Evolutionary conservation across 1,140 invertebrate genomes (phyloP), one percentile per base, ranked within the genome.

Genomic region (Phocides pigmalion): DNA sequence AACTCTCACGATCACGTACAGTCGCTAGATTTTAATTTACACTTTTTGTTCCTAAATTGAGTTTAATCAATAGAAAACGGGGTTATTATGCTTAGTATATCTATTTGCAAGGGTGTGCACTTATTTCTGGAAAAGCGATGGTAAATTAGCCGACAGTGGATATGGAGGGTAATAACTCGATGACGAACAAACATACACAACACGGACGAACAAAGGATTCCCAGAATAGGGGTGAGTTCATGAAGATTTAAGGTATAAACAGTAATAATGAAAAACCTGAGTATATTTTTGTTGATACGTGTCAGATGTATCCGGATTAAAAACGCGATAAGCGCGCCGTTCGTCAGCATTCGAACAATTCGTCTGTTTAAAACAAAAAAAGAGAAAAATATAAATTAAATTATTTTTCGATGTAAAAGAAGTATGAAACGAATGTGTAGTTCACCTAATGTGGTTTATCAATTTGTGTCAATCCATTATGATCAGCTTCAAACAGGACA

Each of bases 291-390:
- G 76, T 73, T 65, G 69, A 51, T 62, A 77, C 68, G 64, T 74
- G 77, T 79, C 53, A 66, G 71, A 65, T 72, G 79, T 75, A 56
- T 75, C 84, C 82, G 72, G 72, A 63, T 72, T 83, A 84, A 71
- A 77, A 76, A 75, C 66, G 70, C 54, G 64, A 65, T 65, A 68
- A 62, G 44, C 15, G 16, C 50, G 35, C 64, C 70, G 66, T 76
- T 78, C 73, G 76, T 86, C 84, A 87, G 83, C 81, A 84, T 74
- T 88, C 80, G 62, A 76, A 82, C 72, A 88, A 78, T 69, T 88
- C 85, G 79, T 88, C 85, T 90, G 82, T 76, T 32, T 35, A 19
- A 35, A 58, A 73, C 68, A 83, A 71, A 83, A 64, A 81, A 79
- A 81, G 73, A 62, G 20, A 42, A 51, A 58, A 47, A 64, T 14